Evolutionary conservation across 2,888 invertebrate genomes (phyloP), one percentile per base, ranked within the genome.

Genomic region (Endomychus coccineus): DNA sequence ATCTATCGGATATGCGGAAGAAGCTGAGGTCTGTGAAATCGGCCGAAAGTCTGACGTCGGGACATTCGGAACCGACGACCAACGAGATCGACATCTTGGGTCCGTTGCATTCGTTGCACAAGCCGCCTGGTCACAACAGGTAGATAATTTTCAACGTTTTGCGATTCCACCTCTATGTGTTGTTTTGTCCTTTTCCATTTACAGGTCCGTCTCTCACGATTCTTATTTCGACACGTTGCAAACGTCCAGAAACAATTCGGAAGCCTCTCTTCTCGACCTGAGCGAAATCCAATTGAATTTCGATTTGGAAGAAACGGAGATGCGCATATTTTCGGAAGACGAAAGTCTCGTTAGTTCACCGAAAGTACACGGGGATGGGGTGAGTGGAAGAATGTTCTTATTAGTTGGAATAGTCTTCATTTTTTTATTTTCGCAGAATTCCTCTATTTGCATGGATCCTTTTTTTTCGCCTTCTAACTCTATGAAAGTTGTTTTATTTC

Each of bases 311-410:
- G 88, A 89, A 60, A 71, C 85, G 1, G 88, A 88, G 66, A 80
- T 83, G 75, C 75, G 85, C 53, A 87, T 89, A 68, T 87, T 89
- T 63, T 86, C 86, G n/a, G 88, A 88, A 56, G 88, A 87, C 59
- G 88, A 88, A 55, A 77, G 80, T 40, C 58, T 77, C 27, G 77
- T 78, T 1, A 73, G 72, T 40, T 76, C 75, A 37, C 74, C 68
- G 36, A 68, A 67, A 49, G 70, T 68, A 40, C 71, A 62, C 48
- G 72, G 70, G 48, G 59, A 65, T 45, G 12, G 39, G 27, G 51
- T 68, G 58, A 48, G 59, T 58, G 16, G n/a, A n/a, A n/a, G n/a
- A n/a, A n/a, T n/a, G n/a, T n/a, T n/a, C n/a, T n/a, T n/a, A n/a
- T n/a, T n/a, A n/a, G n/a, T n/a, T n/a, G n/a, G n/a, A n/a, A n/a